Evolutionary conservation across 2,888 invertebrate genomes (phyloP), one percentile per base, ranked within the genome.

Genomic region (Cephus pulcher): DNA sequence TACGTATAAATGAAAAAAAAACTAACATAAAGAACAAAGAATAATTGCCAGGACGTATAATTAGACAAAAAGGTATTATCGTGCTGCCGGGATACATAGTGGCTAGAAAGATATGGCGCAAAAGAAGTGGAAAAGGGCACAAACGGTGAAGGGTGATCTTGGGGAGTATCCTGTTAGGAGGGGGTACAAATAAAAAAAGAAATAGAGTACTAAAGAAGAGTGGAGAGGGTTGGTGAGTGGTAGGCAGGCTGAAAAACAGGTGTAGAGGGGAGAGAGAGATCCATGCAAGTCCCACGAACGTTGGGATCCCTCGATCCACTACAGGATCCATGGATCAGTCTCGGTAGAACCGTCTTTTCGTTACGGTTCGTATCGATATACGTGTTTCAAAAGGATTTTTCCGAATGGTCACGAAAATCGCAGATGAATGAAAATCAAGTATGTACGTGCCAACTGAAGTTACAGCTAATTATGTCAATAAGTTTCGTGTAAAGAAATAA

Each of bases 311-410:
- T 78, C 83, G 84, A 81, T 82, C 78, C 81, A 83, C 80, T 76
- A 34, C 80, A 76, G 86, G 87, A 84, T 85, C 83, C 84, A 82
- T 84, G 82, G 86, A 86, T 88, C 88, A 88, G 89, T 89, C 88
- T 83, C 79, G 81, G 80, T 84, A 83, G 83, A 83, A 81, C 85
- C 86, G 87, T 84, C 85, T 82, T 84, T 83, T 81, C 84, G 56
- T 37, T 71, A 71, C 11, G 32, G 34, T 71, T 71, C 33, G 33
- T 56, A 56, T 33, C 71, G 30, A 71, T 15, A 30, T 33, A 34
- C 34, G 34, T 30, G 71, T 9, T 34, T 4, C 6, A 34, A 34
- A 34, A 32, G 30, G 12, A 11, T 69, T 76, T 73, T 74, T 83
- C 78, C 78, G 74, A 11, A 74, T 77, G 34, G 12, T 30, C 35